Evolutionary conservation across 2,797 vertebrate genomes (phyloP).

Genomic region (Gallinago solitaria): DNA sequence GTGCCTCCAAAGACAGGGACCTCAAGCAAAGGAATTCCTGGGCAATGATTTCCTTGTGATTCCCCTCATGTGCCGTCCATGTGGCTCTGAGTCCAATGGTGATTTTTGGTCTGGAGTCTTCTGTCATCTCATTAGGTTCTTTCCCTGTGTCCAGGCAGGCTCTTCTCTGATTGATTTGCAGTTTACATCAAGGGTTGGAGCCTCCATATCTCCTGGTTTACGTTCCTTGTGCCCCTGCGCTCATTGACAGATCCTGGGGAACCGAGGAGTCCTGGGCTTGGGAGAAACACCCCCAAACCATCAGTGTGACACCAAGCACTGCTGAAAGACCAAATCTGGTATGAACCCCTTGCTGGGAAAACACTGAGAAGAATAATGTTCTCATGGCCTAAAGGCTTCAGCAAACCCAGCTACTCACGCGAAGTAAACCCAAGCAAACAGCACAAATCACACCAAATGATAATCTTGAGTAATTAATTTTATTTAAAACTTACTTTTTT

Average conservation of each 20-base stretch:
- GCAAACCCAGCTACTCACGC: neutral
- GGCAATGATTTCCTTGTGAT: neutral
- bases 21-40: neutral
- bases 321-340: neutral
- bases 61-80: neutral
- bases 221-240: neutral
- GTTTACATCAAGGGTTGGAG: neutral
- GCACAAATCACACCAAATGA: neutral
- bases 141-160: neutral
- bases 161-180: neutral
- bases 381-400: neutral
- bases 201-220: neutral
- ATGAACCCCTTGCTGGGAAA: neutral
- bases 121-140: neutral
- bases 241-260: neutral
- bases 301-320: neutral
- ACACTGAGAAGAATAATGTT: too few relatives aligned
- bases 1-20: neutral
- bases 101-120: too few relatives aligned
- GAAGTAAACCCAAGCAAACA: neutral
- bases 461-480: too few relatives aligned
- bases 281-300: neutral
- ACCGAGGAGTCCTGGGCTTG: neutral
- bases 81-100: neutral
- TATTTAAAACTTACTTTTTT: neutral